Percentiles rank a stretch among this genome's conserved stretches.
Evolutionary conservation across 2,113 vertebrate species (phyloP).

Genomic region (Dromiciops gliroides): DNA sequence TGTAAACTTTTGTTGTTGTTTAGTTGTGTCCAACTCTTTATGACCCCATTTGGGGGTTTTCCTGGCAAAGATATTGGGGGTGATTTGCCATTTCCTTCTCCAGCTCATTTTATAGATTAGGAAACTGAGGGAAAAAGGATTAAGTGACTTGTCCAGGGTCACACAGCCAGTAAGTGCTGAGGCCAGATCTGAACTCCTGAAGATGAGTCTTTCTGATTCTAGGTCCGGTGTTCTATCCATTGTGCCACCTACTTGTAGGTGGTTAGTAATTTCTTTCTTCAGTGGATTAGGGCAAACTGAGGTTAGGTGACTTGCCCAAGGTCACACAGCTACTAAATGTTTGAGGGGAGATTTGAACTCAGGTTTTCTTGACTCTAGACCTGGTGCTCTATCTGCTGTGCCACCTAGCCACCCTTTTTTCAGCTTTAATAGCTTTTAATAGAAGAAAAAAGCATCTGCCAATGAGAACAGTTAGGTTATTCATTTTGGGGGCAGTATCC

Average conservation of each 20-base stretch:
- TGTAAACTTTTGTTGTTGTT: background rate
- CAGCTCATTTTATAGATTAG: background rate
- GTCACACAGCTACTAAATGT: background rate
- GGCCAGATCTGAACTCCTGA: no score
- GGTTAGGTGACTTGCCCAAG: background rate
- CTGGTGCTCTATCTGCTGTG: no score
- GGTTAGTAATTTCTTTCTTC: background rate
- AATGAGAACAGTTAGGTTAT: background rate
- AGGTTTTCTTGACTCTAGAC: no score
- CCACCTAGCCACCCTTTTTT: background rate
- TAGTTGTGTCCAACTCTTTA: background rate
- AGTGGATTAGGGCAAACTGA: background rate
- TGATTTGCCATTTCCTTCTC: background rate
- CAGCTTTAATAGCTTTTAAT: background rate
- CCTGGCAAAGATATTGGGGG: background rate
- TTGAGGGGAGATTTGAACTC: no score
- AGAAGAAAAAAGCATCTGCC: background rate
- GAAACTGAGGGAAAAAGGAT: background rate
- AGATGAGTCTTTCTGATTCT: no score
- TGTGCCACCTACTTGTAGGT: no score
- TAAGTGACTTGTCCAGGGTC: background rate
- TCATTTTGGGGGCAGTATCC: background rate
- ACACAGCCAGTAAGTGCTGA: background rate
- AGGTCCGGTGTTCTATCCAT: no score
- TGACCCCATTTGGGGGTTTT: background rate